phyloP scores from a whole-genome alignment of 2,888 invertebrate genomes.

The Lycocerus yunnanus region DNA sequence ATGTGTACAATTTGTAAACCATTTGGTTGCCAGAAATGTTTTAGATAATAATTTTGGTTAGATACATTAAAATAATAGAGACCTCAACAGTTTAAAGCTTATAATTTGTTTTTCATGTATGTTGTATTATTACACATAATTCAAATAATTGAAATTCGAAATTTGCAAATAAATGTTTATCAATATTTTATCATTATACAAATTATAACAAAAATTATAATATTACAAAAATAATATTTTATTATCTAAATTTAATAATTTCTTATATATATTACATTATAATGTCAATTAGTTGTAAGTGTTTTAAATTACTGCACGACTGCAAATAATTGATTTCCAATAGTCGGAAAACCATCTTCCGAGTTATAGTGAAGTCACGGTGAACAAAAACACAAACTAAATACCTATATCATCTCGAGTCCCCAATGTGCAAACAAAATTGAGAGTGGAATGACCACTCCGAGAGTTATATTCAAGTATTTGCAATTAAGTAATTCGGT shows the following conservation, averaged over 20 bases:
- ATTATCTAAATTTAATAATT: too few species aligned
- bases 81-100: background rate
- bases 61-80: background rate
- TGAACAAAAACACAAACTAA: too few species aligned
- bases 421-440: background rate
- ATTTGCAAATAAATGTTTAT: background rate
- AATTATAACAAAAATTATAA: too few species aligned
- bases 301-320: background rate
- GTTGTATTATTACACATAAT: background rate
- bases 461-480: background rate
- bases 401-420: background rate
- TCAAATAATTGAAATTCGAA: background rate
- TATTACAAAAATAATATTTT: too few species aligned
- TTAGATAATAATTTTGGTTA: background rate
- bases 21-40: background rate
- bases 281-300: background rate
- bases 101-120: too few species aligned
- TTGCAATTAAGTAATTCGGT: background rate
- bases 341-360: too few species aligned
- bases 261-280: too few species aligned
- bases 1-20: background rate
- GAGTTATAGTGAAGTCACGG: too few species aligned
- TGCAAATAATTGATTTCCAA: background rate
- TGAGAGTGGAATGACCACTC: background rate
- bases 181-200: too few species aligned